Base-by-base conservation (phyloP, 1,140 invertebrate species). In the Venturia canescens region DNA sequence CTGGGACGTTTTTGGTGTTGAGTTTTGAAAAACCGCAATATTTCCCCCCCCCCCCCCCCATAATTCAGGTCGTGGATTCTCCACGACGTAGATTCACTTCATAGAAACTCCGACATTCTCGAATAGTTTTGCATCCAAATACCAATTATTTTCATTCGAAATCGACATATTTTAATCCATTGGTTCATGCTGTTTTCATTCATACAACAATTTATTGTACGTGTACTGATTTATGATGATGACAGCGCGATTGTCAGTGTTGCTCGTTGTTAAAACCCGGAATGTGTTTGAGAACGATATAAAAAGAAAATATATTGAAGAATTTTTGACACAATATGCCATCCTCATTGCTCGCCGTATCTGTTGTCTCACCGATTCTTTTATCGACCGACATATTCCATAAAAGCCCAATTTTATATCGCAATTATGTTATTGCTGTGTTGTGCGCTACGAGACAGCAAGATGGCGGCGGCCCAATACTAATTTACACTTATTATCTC, bases 401-500 rank as follows among this genome's bases (percentile, higher is more conserved):
- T 16, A 34, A 31, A 63, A 18, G 1, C 44, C 71, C 79, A 31
- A 26, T 78, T 31, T 78, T 31, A 63, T 44, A 63, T 27, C 77
- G 38, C 67, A 53, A 79, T 50, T 53, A 29, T n/a, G n/a, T 80
- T 50, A 38, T 69, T 67, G 29, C 69, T 80, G 79, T 70, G 79
- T 70, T 67, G 48, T 78, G 26, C 38, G 34, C 87, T 86, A 90
- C 88, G 88, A 90, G 86, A 88, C 88, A 90, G 90, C 91, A 91
- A 92, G 91, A 91, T 92, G 90, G 91, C 90, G 90, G 91, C 89
- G 90, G 89, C 89, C 86, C 83, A 63, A 80, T 81, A 79, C 78
- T 75, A 80, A 71, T 81, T 72, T 78, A 82, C 57, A 67, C 29
- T 50, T 69, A 60, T 76, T 31, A 48, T 57, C 78, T 78, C 80